phyloP scores from a whole-genome alignment of 2,888 invertebrate species.

The Sisyra terminalis region DNA sequence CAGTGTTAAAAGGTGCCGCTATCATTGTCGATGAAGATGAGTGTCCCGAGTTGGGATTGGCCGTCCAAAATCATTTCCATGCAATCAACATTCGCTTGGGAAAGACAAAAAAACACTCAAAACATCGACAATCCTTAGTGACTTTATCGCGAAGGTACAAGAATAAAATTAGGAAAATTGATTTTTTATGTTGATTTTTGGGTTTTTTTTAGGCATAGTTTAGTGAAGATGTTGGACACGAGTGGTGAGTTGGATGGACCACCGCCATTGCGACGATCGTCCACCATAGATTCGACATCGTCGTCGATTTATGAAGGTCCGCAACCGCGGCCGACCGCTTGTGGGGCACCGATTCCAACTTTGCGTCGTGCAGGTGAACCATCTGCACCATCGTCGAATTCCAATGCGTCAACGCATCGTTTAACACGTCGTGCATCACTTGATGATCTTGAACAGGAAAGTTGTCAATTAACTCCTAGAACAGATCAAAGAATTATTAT shows the following conservation, averaged over 20 bases:
- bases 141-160: slow-evolving; percentile 63
- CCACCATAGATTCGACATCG: slow-evolving; percentile 20
- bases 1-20: slow-evolving; percentile 54
- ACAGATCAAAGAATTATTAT: slow-evolving; percentile 67
- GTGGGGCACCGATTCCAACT: slow-evolving; percentile 11
- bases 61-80: slow-evolving; percentile 79
- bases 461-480: slow-evolving; percentile 65
- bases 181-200: neutral
- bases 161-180: too few species aligned
- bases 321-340: neutral
- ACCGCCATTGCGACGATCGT: slow-evolving; percentile 44
- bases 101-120: slow-evolving; percentile 49
- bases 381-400: neutral
- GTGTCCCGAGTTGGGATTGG: slow-evolving; percentile 68
- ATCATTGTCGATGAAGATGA: slow-evolving; percentile 68
- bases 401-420: slow-evolving; percentile 19
- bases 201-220: slow-evolving; percentile 41
- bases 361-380: neutral
- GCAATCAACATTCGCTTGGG: slow-evolving; percentile 68
- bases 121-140: slow-evolving; percentile 73
- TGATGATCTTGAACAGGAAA: slow-evolving; percentile 67
- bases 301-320: neutral
- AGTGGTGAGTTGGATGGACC: slow-evolving; percentile 49
- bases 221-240: slow-evolving; percentile 59
- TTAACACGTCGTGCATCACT: slow-evolving; percentile 55